Conservation (phyloP, 2,888 invertebrate species). For the Laothoe populi region DNA sequence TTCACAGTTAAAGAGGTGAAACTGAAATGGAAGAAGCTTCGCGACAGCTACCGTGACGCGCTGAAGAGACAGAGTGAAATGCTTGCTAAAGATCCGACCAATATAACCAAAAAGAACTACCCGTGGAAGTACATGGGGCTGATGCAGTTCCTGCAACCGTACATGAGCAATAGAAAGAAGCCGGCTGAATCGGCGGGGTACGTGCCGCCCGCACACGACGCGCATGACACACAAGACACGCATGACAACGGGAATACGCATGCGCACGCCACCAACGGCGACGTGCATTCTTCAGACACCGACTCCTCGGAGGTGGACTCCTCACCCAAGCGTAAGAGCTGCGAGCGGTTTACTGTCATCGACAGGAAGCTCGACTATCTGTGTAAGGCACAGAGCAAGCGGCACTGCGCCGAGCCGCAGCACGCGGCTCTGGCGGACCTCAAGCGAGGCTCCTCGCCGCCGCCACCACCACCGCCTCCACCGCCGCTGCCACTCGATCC, state of each 20-base stretch:
- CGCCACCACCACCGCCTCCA: slow-evolving; percentile 37
- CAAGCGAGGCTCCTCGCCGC: slow-evolving; percentile 38
- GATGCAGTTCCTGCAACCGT: slow-evolving; percentile 79
- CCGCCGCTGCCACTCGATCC: slow-evolving; percentile 55
- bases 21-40: slow-evolving; percentile 77
- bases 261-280: slow-evolving; percentile 31
- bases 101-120: slow-evolving; percentile 58
- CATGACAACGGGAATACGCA: slow-evolving; percentile 26
- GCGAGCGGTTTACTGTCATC: slow-evolving; percentile 56
- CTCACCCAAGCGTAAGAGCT: slow-evolving; percentile 49
- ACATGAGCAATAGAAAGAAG: slow-evolving; percentile 76
- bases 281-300: slow-evolving; percentile 42
- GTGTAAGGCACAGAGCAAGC: slow-evolving; percentile 56
- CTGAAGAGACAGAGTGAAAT: slow-evolving; percentile 74
- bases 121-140: slow-evolving; percentile 76
- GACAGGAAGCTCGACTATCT: slow-evolving; percentile 67
- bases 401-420: slow-evolving; percentile 42
- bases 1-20: slow-evolving; percentile 77
- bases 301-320: slow-evolving; percentile 45
- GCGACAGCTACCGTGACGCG: slow-evolving; percentile 79
- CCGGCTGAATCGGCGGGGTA: slow-evolving; percentile 49
- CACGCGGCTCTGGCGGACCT: slow-evolving; percentile 38
- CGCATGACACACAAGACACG: slow-evolving; percentile 35
- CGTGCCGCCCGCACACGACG: slow-evolving; percentile 41
- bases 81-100: slow-evolving; percentile 59